A percentile compares a stretch with the other conserved stretches of the same genome.
These are phyloP conservation scores for Platorchestia sp. DNA, from an alignment of 1,140 invertebrate species.

Conservation along the genomic window DNA sequence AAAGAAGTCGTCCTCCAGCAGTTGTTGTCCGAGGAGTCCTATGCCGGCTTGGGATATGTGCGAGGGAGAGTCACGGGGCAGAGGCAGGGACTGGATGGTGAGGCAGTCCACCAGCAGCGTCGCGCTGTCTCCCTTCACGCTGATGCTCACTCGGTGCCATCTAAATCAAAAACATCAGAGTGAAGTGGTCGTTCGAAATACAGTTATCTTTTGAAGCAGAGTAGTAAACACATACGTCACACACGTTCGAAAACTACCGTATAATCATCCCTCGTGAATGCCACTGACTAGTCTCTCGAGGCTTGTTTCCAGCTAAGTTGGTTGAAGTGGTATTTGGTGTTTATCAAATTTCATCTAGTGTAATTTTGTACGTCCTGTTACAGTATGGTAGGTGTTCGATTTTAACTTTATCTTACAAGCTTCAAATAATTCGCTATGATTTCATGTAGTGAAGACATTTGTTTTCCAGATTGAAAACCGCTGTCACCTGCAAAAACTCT, in stretches of 20 bases:
- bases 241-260: not conserved
- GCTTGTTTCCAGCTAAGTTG: not conserved
- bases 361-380: no score
- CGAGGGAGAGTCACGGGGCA: conserved; percentile 75
- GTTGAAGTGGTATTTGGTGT: no score
- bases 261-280: not conserved
- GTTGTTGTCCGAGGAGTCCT: conserved; percentile 80
- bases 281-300: not conserved
- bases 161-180: conserved; percentile 70
- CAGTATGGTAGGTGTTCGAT: no score
- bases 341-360: no score
- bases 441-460: no score
- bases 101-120: conserved; percentile 82
- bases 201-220: conserved; percentile 48
- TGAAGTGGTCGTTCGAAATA: conserved; percentile 21
- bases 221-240: not conserved
- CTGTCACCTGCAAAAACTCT: no score
- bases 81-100: conserved; percentile 74
- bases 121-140: conserved; percentile 82
- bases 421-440: no score
- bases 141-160: conserved; percentile 84
- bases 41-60: conserved; percentile 78
- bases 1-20: conserved; percentile 78
- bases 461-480: no score
- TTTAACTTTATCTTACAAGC: no score